Evolutionary conservation across 2,888 invertebrate genomes (phyloP).

Genomic region (Tanypteryx hageni): DNA sequence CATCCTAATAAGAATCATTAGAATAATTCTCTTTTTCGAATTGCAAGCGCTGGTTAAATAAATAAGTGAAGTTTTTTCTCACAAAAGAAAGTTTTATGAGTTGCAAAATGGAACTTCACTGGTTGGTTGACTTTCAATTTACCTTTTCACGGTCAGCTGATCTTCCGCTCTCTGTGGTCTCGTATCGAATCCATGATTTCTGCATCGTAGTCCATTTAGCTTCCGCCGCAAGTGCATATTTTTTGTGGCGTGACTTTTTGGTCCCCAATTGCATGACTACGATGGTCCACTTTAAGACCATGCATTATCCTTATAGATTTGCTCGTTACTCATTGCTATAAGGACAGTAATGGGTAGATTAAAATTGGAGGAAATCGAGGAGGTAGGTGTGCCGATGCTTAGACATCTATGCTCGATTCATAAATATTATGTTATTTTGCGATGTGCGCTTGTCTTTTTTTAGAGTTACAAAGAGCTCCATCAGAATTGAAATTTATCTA

Average conservation of each 20-base stretch:
- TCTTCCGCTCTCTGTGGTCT: neutral
- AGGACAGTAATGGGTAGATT: too few species aligned
- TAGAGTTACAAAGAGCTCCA: too few species aligned
- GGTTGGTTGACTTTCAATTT: neutral
- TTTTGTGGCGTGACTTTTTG: neutral
- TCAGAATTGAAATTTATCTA: too few species aligned
- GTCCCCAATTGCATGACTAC: slow-evolving; percentile 3
- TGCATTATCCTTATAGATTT: neutral
- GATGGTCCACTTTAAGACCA: neutral
- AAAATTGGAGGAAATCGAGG: too few species aligned
- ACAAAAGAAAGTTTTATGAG: neutral
- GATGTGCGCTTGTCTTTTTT: too few species aligned
- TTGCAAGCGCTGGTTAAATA: too few species aligned
- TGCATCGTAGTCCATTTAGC: neutral
- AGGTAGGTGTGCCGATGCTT: too few species aligned
- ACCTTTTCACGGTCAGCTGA: slow-evolving; percentile 1
- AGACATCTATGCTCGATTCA: too few species aligned
- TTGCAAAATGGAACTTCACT: neutral
- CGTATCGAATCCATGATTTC: neutral
- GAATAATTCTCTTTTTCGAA: too few species aligned
- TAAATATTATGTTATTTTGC: too few species aligned
- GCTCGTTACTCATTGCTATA: neutral
- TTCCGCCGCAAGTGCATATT: neutral
- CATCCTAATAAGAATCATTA: too few species aligned
- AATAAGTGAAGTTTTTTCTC: too few species aligned